Conservation (phyloP, 2,888 invertebrate species). For the Diarsia dahlii region DNA sequence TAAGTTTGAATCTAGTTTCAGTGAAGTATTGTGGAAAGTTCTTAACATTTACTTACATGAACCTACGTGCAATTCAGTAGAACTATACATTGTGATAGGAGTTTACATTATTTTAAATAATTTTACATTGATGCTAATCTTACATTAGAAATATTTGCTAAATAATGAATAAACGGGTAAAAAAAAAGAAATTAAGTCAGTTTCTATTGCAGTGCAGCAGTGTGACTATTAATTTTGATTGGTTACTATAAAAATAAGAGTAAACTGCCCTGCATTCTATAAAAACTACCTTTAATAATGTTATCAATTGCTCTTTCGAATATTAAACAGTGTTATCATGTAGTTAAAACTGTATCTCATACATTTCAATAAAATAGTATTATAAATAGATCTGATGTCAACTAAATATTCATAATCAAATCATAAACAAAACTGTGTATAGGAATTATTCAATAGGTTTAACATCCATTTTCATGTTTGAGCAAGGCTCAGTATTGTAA, state of each 20-base stretch:
- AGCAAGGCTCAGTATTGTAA: constrained; percentile 4
- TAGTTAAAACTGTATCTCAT: constrained; percentile 28
- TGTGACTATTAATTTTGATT: constrained; percentile 12
- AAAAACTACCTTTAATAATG: not conserved
- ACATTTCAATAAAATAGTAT: constrained; percentile 67
- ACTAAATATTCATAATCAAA: constrained; percentile 8
- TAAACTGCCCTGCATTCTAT: not conserved
- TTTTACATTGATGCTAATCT: constrained; percentile 26
- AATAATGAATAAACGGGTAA: constrained; percentile 16
- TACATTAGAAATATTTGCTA: constrained; percentile 25
- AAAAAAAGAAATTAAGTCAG: constrained; percentile 7
- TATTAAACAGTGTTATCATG: constrained; percentile 26
- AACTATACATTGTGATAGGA: constrained; percentile 18
- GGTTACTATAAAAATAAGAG: not conserved
- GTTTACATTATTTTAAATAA: constrained; percentile 32
- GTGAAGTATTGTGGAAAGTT: not conserved
- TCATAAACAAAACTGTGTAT: constrained; percentile 12
- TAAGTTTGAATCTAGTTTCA: constrained; percentile 43
- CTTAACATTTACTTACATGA: constrained; percentile 4
- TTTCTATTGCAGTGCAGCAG: constrained; percentile 11
- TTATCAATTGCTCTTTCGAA: constrained; percentile 35
- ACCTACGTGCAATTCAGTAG: constrained; percentile 11
- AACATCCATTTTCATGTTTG: not conserved
- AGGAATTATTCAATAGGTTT: constrained; percentile 11
- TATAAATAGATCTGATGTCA: constrained; percentile 74